phyloP scores from a whole-genome alignment of 2,888 invertebrate genomes.

The Yponomeuta plumbellus region DNA sequence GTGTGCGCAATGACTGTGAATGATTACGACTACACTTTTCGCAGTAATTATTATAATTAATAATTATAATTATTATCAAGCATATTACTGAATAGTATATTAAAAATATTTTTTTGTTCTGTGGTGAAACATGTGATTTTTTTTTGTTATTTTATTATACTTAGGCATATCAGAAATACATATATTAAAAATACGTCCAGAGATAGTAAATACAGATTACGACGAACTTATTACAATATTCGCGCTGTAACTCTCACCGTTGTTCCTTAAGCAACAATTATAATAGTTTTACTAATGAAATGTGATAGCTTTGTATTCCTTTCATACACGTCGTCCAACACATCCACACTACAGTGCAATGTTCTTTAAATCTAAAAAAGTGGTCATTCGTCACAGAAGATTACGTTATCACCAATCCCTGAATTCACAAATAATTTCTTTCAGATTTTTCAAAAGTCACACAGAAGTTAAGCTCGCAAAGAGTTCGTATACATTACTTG shows the following conservation, averaged over 20 bases:
- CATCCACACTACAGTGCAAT: neutral
- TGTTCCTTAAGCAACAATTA: neutral
- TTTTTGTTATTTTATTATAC: too few relatives aligned
- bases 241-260: too few relatives aligned
- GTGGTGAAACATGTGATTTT: too few relatives aligned
- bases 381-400: conserved; percentile 9
- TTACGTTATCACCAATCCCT: neutral
- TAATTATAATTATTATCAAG: neutral
- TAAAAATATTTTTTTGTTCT: neutral
- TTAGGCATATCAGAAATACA: too few relatives aligned
- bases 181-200: too few relatives aligned
- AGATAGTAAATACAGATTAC: too few relatives aligned
- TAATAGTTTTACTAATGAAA: neutral
- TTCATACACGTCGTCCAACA: neutral
- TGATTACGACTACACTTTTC: conserved; percentile 39
- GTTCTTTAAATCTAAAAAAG: conserved; percentile 7
- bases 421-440: neutral
- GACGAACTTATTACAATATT: too few relatives aligned
- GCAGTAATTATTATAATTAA: neutral
- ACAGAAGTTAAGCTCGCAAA: too few relatives aligned
- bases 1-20: conserved; percentile 61
- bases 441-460: neutral
- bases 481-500: too few relatives aligned
- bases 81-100: conserved; percentile 1
- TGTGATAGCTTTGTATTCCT: neutral